Evolutionary conservation across 2,113 vertebrate genomes (phyloP), one percentile per base, ranked within the genome.

Genomic region (Cacatua alba): DNA sequence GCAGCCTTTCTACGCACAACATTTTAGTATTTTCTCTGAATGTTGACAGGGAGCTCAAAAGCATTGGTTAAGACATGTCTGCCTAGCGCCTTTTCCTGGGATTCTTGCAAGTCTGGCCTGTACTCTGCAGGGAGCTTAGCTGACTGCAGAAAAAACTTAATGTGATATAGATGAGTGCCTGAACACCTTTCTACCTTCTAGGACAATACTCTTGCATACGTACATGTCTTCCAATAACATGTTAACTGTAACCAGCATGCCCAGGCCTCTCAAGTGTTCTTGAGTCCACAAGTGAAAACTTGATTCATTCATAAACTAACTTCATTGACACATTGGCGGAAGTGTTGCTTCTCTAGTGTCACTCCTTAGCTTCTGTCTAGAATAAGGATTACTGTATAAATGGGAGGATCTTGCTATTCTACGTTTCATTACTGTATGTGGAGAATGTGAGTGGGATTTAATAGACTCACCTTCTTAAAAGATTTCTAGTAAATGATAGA

Each of bases 301-400:
- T 15, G 3, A 59, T 59, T 35, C 0, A 26, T 12, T 12, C 9
- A 2, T 7, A 19, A 67, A 64, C 1, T 13, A 21, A n/a, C 9
- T 12, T 35, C 10, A 11, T 1, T 60, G 68, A 6, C 14, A 15
- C 1, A 0, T 4, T 10, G 29, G 7, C 68, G 25, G 28, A 17
- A 2, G 20, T 17, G 33, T 29, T 60, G 21, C 11, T 83, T 51
- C 37, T 64, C 5, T 25, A 13, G 13, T 9, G 16, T 39, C 76
- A 1, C 9, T 25, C 17, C 10, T 59, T n/a, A 26, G 9, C 49
- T 62, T 52, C n/a, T 17, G 3, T 4, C 17, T 29, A 67, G n/a
- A 51, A 3, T 11, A 25, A 29, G 16, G 29, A 82, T 55, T 23
- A 2, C 39, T 39, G 39, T 18, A 5, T 11, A 17, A 20, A 12